phyloP scores from a whole-genome alignment of 2,797 vertebrate genomes.

The Paguma larvata region DNA sequence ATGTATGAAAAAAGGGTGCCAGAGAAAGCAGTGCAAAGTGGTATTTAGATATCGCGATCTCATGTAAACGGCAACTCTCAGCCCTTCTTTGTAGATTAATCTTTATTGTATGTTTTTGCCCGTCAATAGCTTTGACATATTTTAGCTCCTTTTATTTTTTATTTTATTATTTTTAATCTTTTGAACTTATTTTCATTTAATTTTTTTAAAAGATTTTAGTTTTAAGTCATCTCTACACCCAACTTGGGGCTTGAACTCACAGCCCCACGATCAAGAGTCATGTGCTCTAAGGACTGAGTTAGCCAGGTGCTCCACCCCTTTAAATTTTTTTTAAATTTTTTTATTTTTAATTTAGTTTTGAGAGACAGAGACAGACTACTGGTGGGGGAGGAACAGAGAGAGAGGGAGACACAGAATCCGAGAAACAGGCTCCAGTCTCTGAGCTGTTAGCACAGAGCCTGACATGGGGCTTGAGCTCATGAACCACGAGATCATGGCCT shows the following conservation, averaged over 20 bases:
- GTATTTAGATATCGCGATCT: neutral
- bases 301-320: neutral
- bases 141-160: neutral
- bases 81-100: neutral
- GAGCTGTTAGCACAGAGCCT: too few species aligned
- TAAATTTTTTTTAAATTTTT: too few species aligned
- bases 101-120: neutral
- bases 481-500: too few species aligned
- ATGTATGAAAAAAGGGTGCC: neutral
- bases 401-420: too few species aligned
- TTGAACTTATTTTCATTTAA: neutral
- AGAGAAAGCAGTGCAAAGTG: neutral
- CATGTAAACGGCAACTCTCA: neutral
- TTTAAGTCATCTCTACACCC: neutral
- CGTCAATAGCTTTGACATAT: neutral
- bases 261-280: neutral
- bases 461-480: too few species aligned
- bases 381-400: too few species aligned
- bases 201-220: neutral
- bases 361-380: too few species aligned
- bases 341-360: too few species aligned
- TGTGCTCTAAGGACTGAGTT: neutral
- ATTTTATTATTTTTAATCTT: neutral
- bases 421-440: too few species aligned
- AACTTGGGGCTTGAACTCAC: neutral